Conservation (phyloP, 2,888 invertebrate genomes). For the Agapostemon virescens region DNA sequence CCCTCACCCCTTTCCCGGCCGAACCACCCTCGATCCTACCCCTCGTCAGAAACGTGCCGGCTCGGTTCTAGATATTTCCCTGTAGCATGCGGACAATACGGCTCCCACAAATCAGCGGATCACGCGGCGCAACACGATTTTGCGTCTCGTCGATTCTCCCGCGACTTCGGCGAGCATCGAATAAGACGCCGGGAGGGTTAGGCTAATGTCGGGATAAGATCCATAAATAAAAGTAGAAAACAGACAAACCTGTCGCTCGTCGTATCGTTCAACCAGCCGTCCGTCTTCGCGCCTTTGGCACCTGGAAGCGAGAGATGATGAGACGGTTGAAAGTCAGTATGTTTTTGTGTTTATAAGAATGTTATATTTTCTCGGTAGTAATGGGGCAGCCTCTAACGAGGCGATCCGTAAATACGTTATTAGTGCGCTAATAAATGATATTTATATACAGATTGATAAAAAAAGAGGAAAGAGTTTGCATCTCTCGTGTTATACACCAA, state of each 20-base stretch:
- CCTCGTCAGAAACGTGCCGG: not conserved
- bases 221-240: constrained; percentile 43
- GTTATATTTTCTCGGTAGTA: constrained; percentile 76
- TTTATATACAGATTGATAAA: constrained; percentile 79
- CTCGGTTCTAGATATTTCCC: constrained; percentile 23
- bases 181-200: constrained; percentile 1
- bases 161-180: not conserved
- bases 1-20: constrained; percentile 47
- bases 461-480: constrained; percentile 70
- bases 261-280: not conserved
- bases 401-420: constrained; percentile 77
- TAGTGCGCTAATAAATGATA: constrained; percentile 79
- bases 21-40: not conserved
- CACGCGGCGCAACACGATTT: constrained; percentile 41
- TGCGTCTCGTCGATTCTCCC: constrained; percentile 3
- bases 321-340: constrained; percentile 52
- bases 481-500: constrained; percentile 37
- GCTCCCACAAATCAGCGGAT: constrained; percentile 54
- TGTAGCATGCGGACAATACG: constrained; percentile 52
- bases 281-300: not conserved
- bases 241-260: constrained; percentile 33
- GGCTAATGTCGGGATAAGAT: constrained; percentile 1
- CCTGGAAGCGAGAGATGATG: constrained; percentile 59
- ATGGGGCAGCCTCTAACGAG: constrained; percentile 75
- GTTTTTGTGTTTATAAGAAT: constrained; percentile 79